Evolutionary conservation across 2,113 vertebrate genomes (phyloP).

Genomic region (Felis chaus): DNA sequence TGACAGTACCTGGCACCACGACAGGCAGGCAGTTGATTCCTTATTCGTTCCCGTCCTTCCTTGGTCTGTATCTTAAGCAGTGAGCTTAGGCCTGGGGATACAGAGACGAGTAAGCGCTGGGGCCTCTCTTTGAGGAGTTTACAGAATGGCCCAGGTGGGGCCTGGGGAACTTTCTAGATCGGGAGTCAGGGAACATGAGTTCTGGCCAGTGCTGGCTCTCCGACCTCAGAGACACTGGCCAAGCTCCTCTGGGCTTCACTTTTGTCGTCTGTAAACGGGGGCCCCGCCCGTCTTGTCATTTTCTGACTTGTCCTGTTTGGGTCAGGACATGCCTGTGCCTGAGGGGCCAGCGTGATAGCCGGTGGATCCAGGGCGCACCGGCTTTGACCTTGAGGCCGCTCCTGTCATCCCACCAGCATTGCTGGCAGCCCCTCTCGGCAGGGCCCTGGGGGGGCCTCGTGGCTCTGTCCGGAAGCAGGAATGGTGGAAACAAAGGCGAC

Average conservation of each 20-base stretch:
- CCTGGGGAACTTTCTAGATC: neutral
- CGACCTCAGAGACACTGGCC: accelerated
- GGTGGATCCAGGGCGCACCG: neutral
- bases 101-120: neutral
- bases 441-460: neutral
- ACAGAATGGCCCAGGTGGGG: neutral
- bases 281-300: accelerated
- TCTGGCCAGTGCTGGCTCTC: neutral
- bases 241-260: neutral
- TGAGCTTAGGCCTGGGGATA: neutral
- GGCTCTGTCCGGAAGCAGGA: neutral
- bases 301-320: neutral
- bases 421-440: neutral
- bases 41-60: neutral
- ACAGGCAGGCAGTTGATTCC: neutral
- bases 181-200: neutral
- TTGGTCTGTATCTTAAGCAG: neutral
- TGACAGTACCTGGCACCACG: neutral
- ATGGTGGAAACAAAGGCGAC: accelerated
- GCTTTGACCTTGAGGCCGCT: neutral
- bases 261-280: neutral
- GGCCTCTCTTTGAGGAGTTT: neutral
- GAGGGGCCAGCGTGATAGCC: accelerated
- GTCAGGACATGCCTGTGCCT: neutral
- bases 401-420: accelerated